phyloP scores from a whole-genome alignment of 92 coral and sea anemone species.

The Zoanthus sansibaricus region DNA sequence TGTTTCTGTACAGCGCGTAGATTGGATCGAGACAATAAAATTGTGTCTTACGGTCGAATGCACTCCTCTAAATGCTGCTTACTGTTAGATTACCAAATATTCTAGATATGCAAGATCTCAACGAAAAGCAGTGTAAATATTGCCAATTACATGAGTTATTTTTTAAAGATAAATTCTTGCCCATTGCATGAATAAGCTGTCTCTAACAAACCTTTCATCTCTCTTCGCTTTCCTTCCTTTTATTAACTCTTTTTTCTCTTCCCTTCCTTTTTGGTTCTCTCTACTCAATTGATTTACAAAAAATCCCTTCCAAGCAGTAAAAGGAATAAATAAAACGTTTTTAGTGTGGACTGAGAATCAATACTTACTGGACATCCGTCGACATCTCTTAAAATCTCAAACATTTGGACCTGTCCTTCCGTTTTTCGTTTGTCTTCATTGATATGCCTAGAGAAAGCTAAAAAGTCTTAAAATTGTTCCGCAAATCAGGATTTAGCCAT shows the following conservation, averaged over 20 bases:
- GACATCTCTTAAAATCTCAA: constrained; percentile 95
- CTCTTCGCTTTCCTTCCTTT: not conserved
- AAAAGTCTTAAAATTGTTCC: not conserved
- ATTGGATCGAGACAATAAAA: no score
- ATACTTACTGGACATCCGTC: constrained; percentile 97
- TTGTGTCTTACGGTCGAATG: no score
- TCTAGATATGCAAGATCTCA: no score
- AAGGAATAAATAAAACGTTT: not conserved
- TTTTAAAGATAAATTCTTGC: no score
- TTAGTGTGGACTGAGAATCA: not conserved
- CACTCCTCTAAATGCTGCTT: no score
- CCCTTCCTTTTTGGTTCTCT: not conserved
- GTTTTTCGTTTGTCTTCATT: constrained; percentile 99
- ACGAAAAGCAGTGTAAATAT: no score
- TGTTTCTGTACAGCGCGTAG: no score
- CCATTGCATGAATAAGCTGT: no score
- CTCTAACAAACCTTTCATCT: no score
- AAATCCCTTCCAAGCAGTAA: not conserved
- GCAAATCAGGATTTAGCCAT: no score
- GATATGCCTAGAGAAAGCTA: constrained; percentile 73
- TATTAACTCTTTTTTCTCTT: not conserved
- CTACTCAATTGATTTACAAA: not conserved
- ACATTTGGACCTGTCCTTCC: constrained; percentile 99
- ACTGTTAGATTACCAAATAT: no score
- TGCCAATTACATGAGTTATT: no score